A percentile compares a stretch with the other conserved stretches of the same genome.
These are phyloP conservation scores for Trinectes maculatus DNA, from an alignment of 2,113 vertebrate genomes.

Conservation along the genomic window DNA sequence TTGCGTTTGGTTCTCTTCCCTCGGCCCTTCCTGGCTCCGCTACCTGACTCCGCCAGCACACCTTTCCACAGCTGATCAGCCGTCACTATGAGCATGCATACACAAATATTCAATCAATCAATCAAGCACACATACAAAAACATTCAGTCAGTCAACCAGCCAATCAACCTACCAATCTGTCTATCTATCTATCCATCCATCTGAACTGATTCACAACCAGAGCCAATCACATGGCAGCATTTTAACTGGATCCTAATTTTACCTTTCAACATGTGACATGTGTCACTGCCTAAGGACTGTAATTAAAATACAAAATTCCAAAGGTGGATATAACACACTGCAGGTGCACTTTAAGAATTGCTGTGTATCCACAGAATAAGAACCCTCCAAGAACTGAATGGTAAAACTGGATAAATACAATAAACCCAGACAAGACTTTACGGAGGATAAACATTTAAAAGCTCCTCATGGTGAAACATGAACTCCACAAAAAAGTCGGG, in stretches of 20 bases:
- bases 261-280: conserved; percentile 13
- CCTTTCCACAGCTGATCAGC: conserved; percentile 93
- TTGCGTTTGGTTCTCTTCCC: conserved; percentile 92
- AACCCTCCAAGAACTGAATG: neutral
- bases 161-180: no score
- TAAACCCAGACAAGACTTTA: neutral
- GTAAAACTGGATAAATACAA: neutral
- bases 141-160: neutral
- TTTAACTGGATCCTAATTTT: no score
- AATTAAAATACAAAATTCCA: conserved; percentile 26
- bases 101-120: neutral
- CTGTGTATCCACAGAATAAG: neutral
- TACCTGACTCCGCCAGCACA: conserved; percentile 88
- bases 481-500: no score
- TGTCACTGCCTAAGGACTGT: neutral
- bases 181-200: no score
- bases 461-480: neutral
- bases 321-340: neutral
- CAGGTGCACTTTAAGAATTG: neutral
- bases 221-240: no score
- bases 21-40: conserved; percentile 87
- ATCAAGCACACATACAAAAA: neutral
- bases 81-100: conserved; percentile 83
- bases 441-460: neutral
- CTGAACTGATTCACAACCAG: no score